A percentile compares a stretch with the other conserved stretches of the same genome.
These are phyloP conservation scores for Drosophila biarmipes DNA, from an alignment of 1,140 invertebrate species.

Conservation along the genomic window DNA sequence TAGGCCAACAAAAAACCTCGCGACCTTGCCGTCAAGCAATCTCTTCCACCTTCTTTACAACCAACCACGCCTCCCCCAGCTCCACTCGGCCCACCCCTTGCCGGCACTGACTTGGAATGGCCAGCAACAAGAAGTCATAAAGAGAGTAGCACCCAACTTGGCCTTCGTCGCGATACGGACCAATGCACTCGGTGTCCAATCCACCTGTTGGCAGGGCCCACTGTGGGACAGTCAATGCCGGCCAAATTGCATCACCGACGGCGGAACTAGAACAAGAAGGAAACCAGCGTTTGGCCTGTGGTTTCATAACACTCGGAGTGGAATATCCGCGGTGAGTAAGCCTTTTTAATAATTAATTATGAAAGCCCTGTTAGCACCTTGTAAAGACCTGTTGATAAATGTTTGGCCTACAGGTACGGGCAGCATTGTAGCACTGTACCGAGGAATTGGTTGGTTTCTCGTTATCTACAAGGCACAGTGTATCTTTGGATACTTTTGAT, in stretches of 20 bases:
- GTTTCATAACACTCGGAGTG: background rate
- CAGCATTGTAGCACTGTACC: background rate
- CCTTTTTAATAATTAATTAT: conserved; percentile 16
- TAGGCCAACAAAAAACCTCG: conserved; percentile 47
- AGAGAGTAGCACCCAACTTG: conserved; percentile 1
- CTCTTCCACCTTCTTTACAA: conserved; percentile 14
- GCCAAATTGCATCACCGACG: conserved; percentile 11
- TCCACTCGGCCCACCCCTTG: conserved; percentile 6
- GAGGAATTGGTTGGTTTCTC: background rate
- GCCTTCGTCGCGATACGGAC: conserved; percentile 20
- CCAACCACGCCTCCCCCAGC: background rate
- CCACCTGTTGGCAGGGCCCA: conserved; percentile 22
- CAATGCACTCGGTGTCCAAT: conserved; percentile 14
- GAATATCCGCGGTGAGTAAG: conserved; percentile 3
- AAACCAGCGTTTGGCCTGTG: background rate
- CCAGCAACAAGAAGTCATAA: conserved; percentile 20
- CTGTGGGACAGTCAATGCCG: conserved; percentile 3
- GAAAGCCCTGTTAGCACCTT: conserved; percentile 2
- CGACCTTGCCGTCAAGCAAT: conserved; percentile 60
- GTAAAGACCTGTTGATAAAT: conserved; percentile 22
- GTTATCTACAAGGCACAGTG: background rate
- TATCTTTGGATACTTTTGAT: background rate
- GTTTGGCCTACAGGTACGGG: conserved; percentile 5
- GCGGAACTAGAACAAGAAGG: conserved; percentile 5
- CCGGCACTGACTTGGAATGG: conserved; percentile 24